Percentiles rank a stretch among this genome's conserved stretches.
These are phyloP conservation scores for Montipora foliosa DNA, from an alignment of 64 coral and sea anemone genomes.

Conservation along the genomic window DNA sequence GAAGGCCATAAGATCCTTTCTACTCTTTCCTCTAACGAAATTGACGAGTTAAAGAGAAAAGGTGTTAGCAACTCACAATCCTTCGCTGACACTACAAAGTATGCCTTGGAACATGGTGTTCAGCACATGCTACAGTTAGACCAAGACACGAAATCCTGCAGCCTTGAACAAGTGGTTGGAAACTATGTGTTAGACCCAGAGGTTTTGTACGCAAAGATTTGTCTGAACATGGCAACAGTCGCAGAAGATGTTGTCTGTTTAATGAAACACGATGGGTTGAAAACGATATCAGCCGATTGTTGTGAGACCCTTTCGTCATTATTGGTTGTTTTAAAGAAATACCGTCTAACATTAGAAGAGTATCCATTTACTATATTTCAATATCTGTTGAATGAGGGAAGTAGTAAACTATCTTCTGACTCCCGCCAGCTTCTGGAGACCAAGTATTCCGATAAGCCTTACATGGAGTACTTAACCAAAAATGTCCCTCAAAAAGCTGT, in stretches of 20 bases:
- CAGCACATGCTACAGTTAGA: conserved; percentile 7
- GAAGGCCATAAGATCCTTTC: too few species aligned
- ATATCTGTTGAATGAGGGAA: conserved; percentile 29
- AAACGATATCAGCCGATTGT: neutral
- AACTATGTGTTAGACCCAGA: conserved; percentile 16
- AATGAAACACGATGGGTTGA: neutral
- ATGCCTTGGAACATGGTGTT: conserved; percentile 6
- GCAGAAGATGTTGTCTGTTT: neutral
- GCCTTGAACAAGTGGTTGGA: neutral
- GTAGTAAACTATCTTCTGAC: neutral
- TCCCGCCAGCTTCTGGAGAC: neutral
- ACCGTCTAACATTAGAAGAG: neutral
- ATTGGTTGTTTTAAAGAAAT: neutral
- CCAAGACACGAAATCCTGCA: neutral
- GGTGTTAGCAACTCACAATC: neutral
- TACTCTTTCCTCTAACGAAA: too few species aligned
- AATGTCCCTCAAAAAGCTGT: neutral
- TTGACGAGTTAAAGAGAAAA: neutral
- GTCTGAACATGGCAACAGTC: neutral
- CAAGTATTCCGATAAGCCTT: neutral
- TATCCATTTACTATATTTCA: neutral
- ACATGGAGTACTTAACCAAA: conserved; percentile 14
- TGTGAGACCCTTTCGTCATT: neutral
- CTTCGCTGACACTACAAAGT: neutral
- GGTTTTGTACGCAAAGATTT: conserved; percentile 17